phyloP scores from a whole-genome alignment of 2,113 vertebrate species.

The Alosa alosa region DNA sequence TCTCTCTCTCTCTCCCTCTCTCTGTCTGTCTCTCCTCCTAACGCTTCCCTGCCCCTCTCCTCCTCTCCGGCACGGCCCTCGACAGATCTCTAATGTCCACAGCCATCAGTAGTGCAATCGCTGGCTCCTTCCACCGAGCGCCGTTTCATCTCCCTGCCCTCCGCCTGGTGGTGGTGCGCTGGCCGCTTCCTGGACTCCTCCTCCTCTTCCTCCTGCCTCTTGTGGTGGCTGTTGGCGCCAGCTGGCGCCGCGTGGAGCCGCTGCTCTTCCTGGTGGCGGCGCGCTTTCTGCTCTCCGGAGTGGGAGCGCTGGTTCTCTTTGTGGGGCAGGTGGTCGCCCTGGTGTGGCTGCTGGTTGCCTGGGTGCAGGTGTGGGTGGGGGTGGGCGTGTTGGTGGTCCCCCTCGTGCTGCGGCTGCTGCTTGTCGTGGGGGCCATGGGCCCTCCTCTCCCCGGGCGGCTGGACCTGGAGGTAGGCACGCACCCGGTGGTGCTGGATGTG shows the following conservation, averaged over 20 bases:
- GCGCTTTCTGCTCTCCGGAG: conserved; percentile 15
- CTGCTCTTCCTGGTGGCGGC: background rate
- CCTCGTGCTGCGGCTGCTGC: conserved; percentile 59
- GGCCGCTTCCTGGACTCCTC: conserved; percentile 47
- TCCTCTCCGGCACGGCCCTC: background rate
- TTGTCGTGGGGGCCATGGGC: conserved; percentile 71
- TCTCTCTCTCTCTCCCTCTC: background rate
- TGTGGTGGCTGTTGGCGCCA: conserved; percentile 45
- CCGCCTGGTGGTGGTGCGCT: conserved; percentile 71
- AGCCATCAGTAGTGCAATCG: conserved; percentile 68
- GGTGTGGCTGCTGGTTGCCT: background rate
- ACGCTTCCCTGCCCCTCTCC: background rate
- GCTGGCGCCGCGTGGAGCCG: conserved; percentile 57
- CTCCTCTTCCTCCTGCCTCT: conserved; percentile 22
- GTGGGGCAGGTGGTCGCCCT: background rate
- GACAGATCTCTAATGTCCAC: conserved; percentile 69
- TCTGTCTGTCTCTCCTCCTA: background rate
- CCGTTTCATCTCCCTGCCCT: conserved; percentile 76
- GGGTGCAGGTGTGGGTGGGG: background rate
- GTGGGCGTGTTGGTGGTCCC: conserved; percentile 30
- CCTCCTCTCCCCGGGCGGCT: conserved; percentile 73
- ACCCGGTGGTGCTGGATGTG: conserved; percentile 86
- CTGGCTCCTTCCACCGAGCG: conserved; percentile 57
- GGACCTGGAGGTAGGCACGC: conserved; percentile 89
- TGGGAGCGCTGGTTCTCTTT: background rate